Conservation (phyloP, 2,888 invertebrate genomes). For the Cerastis rubricosa region DNA sequence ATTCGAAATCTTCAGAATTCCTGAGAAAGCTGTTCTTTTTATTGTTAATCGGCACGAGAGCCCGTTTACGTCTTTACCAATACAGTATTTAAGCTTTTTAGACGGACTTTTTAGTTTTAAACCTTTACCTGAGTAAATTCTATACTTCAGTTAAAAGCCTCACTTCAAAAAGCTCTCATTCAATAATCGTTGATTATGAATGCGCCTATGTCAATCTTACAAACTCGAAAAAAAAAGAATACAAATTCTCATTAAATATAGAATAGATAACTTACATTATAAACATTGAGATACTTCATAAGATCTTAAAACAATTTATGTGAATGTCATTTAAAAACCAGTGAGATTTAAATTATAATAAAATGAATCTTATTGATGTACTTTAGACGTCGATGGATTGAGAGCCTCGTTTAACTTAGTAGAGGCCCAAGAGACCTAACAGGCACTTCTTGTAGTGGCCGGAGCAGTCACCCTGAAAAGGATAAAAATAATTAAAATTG, state of each 20-base stretch:
- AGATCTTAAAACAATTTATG: conserved; percentile 38
- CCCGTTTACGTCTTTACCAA: neutral
- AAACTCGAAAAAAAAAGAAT: conserved; percentile 1
- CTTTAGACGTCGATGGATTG: conserved; percentile 29
- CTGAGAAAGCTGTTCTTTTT: neutral
- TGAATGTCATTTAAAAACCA: conserved; percentile 42
- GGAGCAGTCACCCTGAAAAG: conserved; percentile 94
- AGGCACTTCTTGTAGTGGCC: conserved; percentile 97
- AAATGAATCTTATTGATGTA: conserved; percentile 55
- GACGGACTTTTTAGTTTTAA: neutral
- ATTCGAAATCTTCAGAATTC: neutral
- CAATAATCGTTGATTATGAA: neutral
- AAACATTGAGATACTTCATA: conserved; percentile 58
- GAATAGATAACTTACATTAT: conserved; percentile 38
- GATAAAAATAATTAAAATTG: conserved; percentile 37
- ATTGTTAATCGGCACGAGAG: neutral
- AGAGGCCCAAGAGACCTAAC: conserved; percentile 92
- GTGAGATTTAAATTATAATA: conserved; percentile 39
- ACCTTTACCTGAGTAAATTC: neutral
- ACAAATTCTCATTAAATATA: conserved; percentile 13
- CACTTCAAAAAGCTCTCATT: neutral
- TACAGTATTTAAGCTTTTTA: neutral
- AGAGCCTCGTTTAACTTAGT: conserved; percentile 72
- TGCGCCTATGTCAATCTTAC: neutral
- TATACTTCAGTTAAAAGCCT: neutral